Evolutionary conservation across 1,140 invertebrate species (phyloP).

Genomic region (Himalopsyche phryganea): DNA sequence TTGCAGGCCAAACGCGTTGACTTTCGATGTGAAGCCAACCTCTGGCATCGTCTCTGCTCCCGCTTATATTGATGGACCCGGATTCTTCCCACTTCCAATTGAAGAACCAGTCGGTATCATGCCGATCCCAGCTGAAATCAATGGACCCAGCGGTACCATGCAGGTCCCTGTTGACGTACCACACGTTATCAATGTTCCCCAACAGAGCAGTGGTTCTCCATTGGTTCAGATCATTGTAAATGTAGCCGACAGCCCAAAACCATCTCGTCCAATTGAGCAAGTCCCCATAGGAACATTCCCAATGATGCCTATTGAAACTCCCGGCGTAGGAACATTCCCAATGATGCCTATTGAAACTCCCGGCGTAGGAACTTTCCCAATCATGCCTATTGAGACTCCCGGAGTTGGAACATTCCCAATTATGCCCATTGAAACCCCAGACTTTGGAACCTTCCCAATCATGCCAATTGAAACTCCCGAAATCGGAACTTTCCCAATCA

Average conservation of each 20-base stretch:
- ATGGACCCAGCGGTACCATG: not conserved
- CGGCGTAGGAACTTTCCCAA: too few species aligned
- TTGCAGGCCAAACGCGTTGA: not conserved
- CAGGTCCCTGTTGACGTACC: too few species aligned
- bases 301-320: too few species aligned
- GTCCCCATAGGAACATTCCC: too few species aligned
- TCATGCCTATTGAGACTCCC: too few species aligned
- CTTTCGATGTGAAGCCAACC: not conserved
- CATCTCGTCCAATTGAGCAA: too few species aligned
- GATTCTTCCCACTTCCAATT: not conserved
- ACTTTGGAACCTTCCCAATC: not conserved
- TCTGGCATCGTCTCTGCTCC: not conserved
- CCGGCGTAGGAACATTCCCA: too few species aligned
- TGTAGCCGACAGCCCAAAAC: not conserved
- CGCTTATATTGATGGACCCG: not conserved
- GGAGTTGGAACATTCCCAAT: too few species aligned
- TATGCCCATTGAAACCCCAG: not conserved
- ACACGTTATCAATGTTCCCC: too few species aligned
- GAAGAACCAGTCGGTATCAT: not conserved
- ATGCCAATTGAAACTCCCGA: not conserved
- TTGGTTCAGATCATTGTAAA: not conserved
- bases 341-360: too few species aligned
- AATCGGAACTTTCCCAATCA: not conserved
- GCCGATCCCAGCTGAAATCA: not conserved
- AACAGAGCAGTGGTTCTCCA: not conserved